Conservation (phyloP, 2,113 vertebrate genomes). For the Micromys minutus region DNA sequence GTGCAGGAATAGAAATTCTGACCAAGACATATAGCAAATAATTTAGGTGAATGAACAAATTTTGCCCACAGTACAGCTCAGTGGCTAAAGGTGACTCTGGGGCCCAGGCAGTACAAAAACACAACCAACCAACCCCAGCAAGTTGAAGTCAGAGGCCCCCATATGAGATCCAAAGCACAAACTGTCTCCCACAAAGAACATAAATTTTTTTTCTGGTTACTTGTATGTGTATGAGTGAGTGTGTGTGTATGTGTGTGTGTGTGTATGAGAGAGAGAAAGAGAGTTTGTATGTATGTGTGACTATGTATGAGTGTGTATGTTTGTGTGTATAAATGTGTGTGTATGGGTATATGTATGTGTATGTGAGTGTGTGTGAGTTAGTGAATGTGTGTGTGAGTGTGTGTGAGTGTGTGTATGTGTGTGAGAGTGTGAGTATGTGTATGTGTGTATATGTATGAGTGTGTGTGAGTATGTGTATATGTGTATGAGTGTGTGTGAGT, state of each 20-base stretch:
- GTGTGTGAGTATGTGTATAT: too few relatives aligned
- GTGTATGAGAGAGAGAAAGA: too few relatives aligned
- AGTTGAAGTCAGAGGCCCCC: background rate
- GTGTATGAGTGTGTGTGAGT: too few relatives aligned
- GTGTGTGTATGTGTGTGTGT: background rate
- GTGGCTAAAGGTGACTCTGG: background rate
- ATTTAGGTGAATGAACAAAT: background rate
- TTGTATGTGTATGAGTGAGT: background rate
- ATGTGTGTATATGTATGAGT: too few relatives aligned
- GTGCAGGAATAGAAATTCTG: too few relatives aligned
- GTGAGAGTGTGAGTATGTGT: too few relatives aligned
- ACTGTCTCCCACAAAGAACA: background rate
- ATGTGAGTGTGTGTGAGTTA: background rate
- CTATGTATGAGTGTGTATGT: too few relatives aligned
- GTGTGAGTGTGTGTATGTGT: background rate
- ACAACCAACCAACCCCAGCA: background rate
- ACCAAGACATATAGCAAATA: too few relatives aligned
- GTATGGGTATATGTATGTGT: background rate
- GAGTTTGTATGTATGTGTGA: too few relatives aligned
- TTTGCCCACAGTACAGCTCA: accelerated
- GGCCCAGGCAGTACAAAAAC: background rate
- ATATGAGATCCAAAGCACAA: background rate
- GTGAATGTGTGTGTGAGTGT: background rate
- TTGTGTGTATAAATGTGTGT: too few relatives aligned
- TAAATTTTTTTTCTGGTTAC: background rate